Conservation (phyloP, 30 jellyfish, hydroid and myxozoan genomes). For the Cassiopea xamachana region DNA sequence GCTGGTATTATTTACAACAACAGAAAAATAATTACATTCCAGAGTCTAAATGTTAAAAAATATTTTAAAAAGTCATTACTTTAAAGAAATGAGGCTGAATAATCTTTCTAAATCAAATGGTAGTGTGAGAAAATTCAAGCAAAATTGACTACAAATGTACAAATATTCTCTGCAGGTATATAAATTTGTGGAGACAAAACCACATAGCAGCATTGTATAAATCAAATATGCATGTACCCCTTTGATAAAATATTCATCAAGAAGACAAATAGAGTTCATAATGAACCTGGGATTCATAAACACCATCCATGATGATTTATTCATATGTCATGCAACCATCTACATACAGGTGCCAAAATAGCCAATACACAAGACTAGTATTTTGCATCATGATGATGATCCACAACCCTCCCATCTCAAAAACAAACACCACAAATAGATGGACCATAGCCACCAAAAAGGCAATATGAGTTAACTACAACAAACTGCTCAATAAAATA, state of each 20-base stretch:
- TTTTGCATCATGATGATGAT: too few species aligned
- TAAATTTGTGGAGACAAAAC: background rate
- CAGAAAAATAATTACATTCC: too few species aligned
- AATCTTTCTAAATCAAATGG: background rate
- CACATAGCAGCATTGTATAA: background rate
- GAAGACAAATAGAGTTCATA: background rate
- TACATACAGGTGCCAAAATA: background rate
- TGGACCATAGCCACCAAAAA: too few species aligned
- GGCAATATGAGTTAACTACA: too few species aligned
- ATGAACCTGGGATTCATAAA: background rate
- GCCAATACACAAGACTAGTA: background rate
- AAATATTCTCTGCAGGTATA: background rate
- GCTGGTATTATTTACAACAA: too few species aligned
- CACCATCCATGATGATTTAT: background rate
- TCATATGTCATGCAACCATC: background rate
- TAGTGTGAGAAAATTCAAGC: background rate
- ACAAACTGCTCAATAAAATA: too few species aligned
- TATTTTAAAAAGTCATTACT: too few species aligned
- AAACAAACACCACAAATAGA: too few species aligned
- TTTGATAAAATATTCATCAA: constrained; percentile 4
- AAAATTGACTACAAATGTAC: background rate
- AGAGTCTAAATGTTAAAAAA: too few species aligned
- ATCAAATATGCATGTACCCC: background rate
- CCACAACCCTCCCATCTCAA: too few species aligned
- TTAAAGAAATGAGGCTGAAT: too few species aligned